Conservation (phyloP, 2,888 invertebrate genomes). For the Ceratothoa steindachneri region DNA sequence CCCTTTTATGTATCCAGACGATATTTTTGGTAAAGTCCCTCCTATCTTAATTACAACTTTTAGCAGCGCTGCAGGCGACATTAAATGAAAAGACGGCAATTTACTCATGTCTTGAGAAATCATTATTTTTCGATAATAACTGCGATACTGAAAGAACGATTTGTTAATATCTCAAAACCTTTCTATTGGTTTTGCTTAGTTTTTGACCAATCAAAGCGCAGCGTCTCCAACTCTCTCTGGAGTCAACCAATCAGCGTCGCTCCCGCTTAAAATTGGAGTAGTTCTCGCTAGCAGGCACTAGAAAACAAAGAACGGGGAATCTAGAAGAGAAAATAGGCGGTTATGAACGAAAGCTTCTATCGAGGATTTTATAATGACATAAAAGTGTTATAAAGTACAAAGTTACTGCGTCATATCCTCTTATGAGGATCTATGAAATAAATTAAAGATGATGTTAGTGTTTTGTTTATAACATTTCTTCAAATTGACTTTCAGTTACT, state of each 20-base stretch:
- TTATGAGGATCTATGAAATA: conserved; percentile 33
- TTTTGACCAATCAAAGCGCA: conserved; percentile 23
- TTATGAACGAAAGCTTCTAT: conserved; percentile 35
- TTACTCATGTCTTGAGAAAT: conserved; percentile 29
- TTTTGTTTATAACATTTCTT: conserved; percentile 39
- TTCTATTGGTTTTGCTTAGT: conserved; percentile 27
- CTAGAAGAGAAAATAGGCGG: conserved; percentile 36
- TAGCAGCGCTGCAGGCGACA: conserved; percentile 24
- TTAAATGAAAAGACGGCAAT: conserved; percentile 32
- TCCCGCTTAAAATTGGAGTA: conserved; percentile 37
- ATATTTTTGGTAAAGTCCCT: conserved; percentile 1
- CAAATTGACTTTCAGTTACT: conserved; percentile 37
- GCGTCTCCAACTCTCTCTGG: background rate
- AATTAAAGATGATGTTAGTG: conserved; percentile 41
- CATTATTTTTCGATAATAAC: conserved; percentile 35
- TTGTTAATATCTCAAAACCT: conserved; percentile 33
- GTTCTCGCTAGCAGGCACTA: conserved; percentile 21
- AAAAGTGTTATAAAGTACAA: conserved; percentile 37
- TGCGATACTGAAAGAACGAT: conserved; percentile 22
- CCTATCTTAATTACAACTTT: conserved; percentile 40
- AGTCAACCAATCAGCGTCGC: conserved; percentile 25
- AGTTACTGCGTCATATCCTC: conserved; percentile 38
- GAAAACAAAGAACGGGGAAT: conserved; percentile 32
- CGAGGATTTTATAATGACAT: conserved; percentile 41
- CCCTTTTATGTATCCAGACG: background rate